Base-by-base conservation (phyloP, 2,797 vertebrate genomes). In the Sparidentex hasta region DNA sequence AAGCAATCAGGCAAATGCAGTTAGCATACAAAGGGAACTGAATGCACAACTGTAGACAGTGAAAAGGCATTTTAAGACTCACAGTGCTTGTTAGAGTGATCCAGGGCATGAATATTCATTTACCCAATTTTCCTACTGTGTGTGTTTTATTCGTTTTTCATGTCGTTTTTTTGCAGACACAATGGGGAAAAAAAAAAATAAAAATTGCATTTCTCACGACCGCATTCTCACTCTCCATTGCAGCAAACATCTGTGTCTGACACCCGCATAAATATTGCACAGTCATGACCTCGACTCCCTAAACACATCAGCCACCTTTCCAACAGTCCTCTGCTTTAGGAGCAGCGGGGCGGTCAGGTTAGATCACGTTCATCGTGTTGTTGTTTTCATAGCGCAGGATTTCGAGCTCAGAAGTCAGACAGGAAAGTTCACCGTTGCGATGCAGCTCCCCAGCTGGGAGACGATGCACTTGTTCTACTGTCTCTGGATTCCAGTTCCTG, bases 1-100 rank as follows among this genome's bases (percentile, higher is more conserved):
- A 92, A 83, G 87, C 92, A 94, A 94, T 93, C 90, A 92, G 77
- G 88, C 89, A 93, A 94, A 94, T 92, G 89, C 82, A 78, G 88
- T 93, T 91, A 91, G 80, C 56, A 73, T 76, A 92, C 82, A 93
- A 91, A 93, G 81, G 84, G 55, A 86, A 85, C 65, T 67, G 80
- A 90, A 88, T 81, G 73, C 82, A 85, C 73, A 41, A 87, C 69
- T 84, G 79, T 82, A 85, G 77, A 91, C 64, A 71, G 77, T 78
- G 85, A 90, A 91, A 88, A 92, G 83, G 77, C 82, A 88, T 91
- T 91, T 91, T 77, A 77, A 81, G 87, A 81, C 72, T 87, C 71
- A 75, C 73, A 80, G 82, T 83, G 82, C 84, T 92, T 89, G 85
- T 91, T 86, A 83, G 71, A 86, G 72, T 27, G 44, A 89, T 90